Evolutionary conservation across 2,888 invertebrate genomes (phyloP).

Genomic region (Lepas anatifera): DNA sequence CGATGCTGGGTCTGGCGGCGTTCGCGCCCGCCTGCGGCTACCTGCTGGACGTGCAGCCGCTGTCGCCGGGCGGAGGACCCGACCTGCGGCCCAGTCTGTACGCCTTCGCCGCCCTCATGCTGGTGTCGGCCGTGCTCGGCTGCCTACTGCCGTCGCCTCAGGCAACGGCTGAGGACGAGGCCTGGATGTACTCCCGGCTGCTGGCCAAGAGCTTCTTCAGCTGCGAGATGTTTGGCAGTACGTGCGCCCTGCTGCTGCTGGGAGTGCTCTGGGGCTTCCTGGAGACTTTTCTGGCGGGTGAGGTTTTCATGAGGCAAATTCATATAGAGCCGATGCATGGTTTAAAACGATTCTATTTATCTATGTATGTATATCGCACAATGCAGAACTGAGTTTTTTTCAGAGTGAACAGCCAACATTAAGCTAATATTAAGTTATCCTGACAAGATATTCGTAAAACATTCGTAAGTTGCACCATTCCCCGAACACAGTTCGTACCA

Average conservation of each 20-base stretch:
- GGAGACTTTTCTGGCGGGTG: constrained; percentile 61
- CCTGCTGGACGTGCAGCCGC: constrained; percentile 18
- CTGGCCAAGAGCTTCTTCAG: constrained; percentile 17
- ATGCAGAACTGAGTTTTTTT: too few relatives aligned
- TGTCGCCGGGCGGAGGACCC: constrained; percentile 18
- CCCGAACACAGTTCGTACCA: too few relatives aligned
- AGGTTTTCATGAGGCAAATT: too few relatives aligned
- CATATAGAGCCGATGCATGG: too few relatives aligned
- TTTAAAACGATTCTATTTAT: too few relatives aligned
- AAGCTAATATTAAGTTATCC: too few relatives aligned
- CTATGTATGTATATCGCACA: too few relatives aligned
- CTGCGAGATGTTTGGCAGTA: constrained; percentile 34
- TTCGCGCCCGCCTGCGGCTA: constrained; percentile 22
- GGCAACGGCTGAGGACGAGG: neutral
- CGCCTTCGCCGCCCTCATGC: constrained; percentile 21
- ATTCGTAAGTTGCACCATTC: too few relatives aligned
- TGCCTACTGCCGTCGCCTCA: constrained; percentile 18
- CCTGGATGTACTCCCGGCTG: neutral
- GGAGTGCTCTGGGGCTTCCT: constrained; percentile 69
- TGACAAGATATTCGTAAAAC: too few relatives aligned
- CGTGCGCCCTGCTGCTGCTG: constrained; percentile 52
- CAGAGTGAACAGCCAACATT: too few relatives aligned
- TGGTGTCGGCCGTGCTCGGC: constrained; percentile 19
- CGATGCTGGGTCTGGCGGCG: constrained; percentile 21
- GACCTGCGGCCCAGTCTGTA: constrained; percentile 23